Evolutionary conservation across 2,888 invertebrate genomes (phyloP), one percentile per base, ranked within the genome.

Genomic region (Apotomis betuletana): DNA sequence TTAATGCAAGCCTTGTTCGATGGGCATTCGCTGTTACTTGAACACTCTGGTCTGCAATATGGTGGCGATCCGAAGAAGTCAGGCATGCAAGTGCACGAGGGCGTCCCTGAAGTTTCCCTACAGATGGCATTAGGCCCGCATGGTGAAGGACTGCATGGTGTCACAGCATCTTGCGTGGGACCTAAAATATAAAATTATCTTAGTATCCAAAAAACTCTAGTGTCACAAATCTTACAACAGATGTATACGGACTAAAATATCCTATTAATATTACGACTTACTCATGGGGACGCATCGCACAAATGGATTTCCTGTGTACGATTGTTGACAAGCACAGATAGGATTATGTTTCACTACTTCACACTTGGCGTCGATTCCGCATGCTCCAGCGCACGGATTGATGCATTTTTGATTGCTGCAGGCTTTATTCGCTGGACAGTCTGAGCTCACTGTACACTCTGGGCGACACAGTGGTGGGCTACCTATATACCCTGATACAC

Each of bases 391-490:
- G 80, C 96, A 96, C 27, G 96, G 96, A 86, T 97, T 95, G 69
- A 94, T 94, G 87, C 97, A 97, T 85, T 95, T 95, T 85, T 96
- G 96, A 88, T 96, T 96, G 77, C 95, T 94, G 84, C 97, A 97
- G 62, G 96, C 96, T 86, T 93, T 94, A 83, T 96, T 95, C 62
- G 94, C 94, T 55, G 96, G 92, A 87, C 96, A 97, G 82, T 97
- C 96, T 3, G 96, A 95, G 85, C 96, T 96, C 68, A 96, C 95
- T 44, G 95, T 93, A 85, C 97, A 97, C 87, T 97, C 97, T 12
- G 96, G 96, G 78, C 95, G 94, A 83, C 97, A 97, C 74, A 95
- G 92, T 15, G 97, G 96, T 52, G 97, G 97, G 71, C 95, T 95
- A 70, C 97, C 97, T 73, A 93, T 92, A 81, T 95, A 96, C 75